Conservation (phyloP, 2,113 vertebrate genomes). For the Oenanthe oenanthe region DNA sequence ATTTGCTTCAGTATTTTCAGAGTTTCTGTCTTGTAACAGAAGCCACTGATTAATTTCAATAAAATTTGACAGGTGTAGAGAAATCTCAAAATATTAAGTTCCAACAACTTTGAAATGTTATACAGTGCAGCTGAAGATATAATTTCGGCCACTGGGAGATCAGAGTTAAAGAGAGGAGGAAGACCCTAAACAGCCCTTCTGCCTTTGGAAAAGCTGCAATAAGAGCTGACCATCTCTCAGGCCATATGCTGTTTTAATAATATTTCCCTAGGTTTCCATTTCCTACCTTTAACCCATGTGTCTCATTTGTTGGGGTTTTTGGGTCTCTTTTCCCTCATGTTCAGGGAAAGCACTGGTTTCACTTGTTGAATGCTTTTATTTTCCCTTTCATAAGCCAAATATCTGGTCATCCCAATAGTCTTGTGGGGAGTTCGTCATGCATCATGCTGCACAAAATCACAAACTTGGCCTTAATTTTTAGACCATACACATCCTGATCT, state of each 20-base stretch:
- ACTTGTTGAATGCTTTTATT: constrained; percentile 16
- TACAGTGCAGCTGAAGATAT: neutral
- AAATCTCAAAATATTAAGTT: neutral
- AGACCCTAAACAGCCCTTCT: neutral
- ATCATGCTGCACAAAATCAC: constrained; percentile 24
- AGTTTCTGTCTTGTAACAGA: neutral
- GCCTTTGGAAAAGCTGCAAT: neutral
- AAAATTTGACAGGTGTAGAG: neutral
- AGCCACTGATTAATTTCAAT: neutral
- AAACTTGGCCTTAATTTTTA: constrained; percentile 50
- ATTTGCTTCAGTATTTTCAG: neutral
- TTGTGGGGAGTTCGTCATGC: constrained; percentile 2
- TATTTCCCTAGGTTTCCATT: neutral
- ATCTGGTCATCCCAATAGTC: constrained; percentile 3
- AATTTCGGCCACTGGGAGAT: neutral
- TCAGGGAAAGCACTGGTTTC: neutral
- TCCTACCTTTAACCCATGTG: neutral
- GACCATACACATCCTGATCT: constrained; percentile 27
- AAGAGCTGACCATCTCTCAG: neutral
- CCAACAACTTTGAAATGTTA: neutral
- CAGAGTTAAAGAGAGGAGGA: neutral
- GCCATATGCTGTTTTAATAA: neutral
- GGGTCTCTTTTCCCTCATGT: neutral
- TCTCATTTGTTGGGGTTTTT: neutral
- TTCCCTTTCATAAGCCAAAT: constrained; percentile 32